Evolutionary conservation across 2,797 vertebrate species (phyloP).

Genomic region (Pogonophryne albipinna): DNA sequence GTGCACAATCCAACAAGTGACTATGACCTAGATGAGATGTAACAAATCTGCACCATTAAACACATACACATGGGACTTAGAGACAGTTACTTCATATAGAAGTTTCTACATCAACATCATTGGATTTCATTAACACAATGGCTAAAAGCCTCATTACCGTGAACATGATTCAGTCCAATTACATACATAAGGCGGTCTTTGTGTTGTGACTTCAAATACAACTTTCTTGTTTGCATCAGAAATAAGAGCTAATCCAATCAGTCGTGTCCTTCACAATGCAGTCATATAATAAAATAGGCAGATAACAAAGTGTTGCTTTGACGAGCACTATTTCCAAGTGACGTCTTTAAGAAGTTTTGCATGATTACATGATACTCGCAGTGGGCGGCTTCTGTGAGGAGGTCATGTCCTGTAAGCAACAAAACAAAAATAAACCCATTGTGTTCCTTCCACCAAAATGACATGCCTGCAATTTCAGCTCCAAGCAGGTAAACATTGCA

Average conservation of each 20-base stretch:
- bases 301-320: conserved; percentile 3
- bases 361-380: conserved; percentile 17
- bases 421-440: conserved; percentile 25
- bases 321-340: conserved; percentile 3
- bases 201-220: conserved; percentile 24
- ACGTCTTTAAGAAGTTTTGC: conserved; percentile 7
- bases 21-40: conserved; percentile 56
- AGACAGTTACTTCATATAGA: conserved; percentile 17
- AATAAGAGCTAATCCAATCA: conserved; percentile 28
- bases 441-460: conserved; percentile 11
- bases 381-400: not conserved
- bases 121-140: conserved; percentile 45
- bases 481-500: conserved; percentile 31
- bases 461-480: not conserved
- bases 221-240: conserved; percentile 20
- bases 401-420: conserved; percentile 6
- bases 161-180: conserved; percentile 24
- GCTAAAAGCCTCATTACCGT: conserved; percentile 22
- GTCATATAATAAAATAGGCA: conserved; percentile 14
- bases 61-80: conserved; percentile 15
- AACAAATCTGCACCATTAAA: conserved; percentile 51
- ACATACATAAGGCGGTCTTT: conserved; percentile 34
- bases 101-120: conserved; percentile 27
- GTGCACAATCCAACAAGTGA: conserved; percentile 50
- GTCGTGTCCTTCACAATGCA: not conserved